phyloP scores from a whole-genome alignment of 2,113 vertebrate species.

The Hystrix cristata region DNA sequence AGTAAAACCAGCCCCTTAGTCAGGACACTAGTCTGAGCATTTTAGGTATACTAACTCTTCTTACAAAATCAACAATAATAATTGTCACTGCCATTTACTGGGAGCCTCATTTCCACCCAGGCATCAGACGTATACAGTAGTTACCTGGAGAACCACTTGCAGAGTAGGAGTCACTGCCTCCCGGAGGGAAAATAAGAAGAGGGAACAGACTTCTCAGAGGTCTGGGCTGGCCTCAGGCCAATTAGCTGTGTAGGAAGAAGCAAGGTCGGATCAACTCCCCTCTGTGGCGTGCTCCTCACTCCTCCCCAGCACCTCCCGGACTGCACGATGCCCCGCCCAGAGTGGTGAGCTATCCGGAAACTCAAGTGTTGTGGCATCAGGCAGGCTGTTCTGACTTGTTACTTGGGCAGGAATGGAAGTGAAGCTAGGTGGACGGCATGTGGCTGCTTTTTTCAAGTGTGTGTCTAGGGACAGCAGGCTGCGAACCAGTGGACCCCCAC shows the following conservation, averaged over 20 bases:
- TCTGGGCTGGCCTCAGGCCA: not conserved
- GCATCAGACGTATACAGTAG: no score
- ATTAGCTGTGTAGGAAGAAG: not conserved
- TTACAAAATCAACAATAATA: conserved; percentile 1
- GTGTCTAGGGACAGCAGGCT: not conserved
- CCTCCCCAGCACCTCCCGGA: not conserved
- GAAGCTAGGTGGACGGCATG: not conserved
- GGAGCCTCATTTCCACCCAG: not conserved
- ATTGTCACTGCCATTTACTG: not conserved
- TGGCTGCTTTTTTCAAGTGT: not conserved
- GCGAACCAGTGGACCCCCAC: not conserved
- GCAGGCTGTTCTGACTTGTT: not conserved
- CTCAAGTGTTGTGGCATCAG: not conserved
- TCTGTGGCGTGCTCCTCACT: not conserved
- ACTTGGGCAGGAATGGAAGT: not conserved
- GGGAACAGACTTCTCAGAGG: not conserved
- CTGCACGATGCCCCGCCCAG: not conserved
- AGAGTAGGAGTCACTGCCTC: not conserved
- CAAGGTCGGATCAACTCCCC: not conserved
- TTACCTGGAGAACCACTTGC: not conserved
- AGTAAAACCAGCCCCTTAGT: not conserved
- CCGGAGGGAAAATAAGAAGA: not conserved
- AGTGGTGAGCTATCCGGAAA: not conserved
- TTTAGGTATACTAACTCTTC: not conserved
- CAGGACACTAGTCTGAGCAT: not conserved